Evolutionary conservation across 2,113 vertebrate genomes (phyloP).

Genomic region (Plecturocebus donacophilus): DNA sequence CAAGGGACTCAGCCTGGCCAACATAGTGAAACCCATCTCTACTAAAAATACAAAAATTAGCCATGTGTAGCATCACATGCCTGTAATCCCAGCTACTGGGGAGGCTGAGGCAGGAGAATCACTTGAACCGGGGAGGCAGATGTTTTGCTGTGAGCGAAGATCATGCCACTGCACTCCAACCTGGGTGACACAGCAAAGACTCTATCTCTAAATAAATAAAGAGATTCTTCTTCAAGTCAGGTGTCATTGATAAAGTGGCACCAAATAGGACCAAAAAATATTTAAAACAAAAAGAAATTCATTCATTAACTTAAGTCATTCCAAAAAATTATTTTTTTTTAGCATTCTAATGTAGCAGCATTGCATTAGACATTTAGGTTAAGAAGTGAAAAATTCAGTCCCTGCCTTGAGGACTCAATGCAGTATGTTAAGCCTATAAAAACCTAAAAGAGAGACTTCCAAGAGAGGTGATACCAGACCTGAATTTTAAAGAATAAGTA

Average conservation of each 20-base stretch:
- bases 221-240: not conserved
- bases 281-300: constrained; percentile 30
- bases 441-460: not conserved
- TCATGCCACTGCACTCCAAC: too few relatives aligned
- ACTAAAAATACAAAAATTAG: too few relatives aligned
- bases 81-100: too few relatives aligned
- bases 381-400: not conserved
- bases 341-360: not conserved
- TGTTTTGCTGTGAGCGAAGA: too few relatives aligned
- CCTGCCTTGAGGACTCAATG: not conserved
- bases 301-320: not conserved
- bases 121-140: too few relatives aligned
- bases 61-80: too few relatives aligned
- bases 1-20: too few relatives aligned
- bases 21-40: too few relatives aligned
- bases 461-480: not conserved
- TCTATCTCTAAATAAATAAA: too few relatives aligned
- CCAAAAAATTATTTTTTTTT: not conserved
- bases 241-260: not conserved
- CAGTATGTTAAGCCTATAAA: not conserved
- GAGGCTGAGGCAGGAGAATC: too few relatives aligned
- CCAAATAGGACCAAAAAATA: constrained; percentile 15
- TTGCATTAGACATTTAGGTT: not conserved
- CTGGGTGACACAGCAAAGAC: too few relatives aligned
- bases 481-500: not conserved